Evolutionary conservation across 2,888 invertebrate species (phyloP).

Genomic region (Bellardia bayeri): DNA sequence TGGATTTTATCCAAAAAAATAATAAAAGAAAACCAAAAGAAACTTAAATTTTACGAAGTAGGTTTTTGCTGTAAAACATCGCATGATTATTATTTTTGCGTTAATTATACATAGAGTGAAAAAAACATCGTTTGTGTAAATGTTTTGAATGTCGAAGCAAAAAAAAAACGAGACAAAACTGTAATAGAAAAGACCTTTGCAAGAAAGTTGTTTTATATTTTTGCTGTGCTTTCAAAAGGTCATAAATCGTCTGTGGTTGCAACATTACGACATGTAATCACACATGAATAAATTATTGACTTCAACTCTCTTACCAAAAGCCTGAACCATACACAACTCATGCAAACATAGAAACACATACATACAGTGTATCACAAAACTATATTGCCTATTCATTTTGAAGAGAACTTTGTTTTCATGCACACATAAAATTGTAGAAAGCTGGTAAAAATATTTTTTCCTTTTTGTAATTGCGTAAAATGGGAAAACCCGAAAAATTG

Average conservation of each 20-base stretch:
- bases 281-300: conserved; percentile 84
- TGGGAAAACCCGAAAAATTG: too few relatives aligned
- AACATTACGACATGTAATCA: conserved; percentile 83
- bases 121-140: conserved; percentile 2
- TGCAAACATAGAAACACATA: conserved; percentile 4
- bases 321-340: conserved; percentile 27
- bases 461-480: too few relatives aligned
- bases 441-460: too few relatives aligned
- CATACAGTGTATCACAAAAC: too few relatives aligned
- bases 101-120: conserved; percentile 10
- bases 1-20: conserved; percentile 1
- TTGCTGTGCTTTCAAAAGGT: conserved; percentile 67
- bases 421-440: too few relatives aligned
- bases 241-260: conserved; percentile 84
- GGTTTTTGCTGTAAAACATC: not conserved
- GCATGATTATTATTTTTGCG: conserved; percentile 42
- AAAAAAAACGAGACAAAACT: conserved; percentile 12
- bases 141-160: conserved; percentile 7
- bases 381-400: too few relatives aligned
- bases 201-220: conserved; percentile 1
- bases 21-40: not conserved
- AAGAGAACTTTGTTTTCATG: too few relatives aligned
- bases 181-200: conserved; percentile 20
- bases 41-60: not conserved
- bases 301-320: conserved; percentile 54